phyloP scores from a whole-genome alignment of 37 sponge, comb jelly and placozoan species.

The Axinella damicornis region DNA sequence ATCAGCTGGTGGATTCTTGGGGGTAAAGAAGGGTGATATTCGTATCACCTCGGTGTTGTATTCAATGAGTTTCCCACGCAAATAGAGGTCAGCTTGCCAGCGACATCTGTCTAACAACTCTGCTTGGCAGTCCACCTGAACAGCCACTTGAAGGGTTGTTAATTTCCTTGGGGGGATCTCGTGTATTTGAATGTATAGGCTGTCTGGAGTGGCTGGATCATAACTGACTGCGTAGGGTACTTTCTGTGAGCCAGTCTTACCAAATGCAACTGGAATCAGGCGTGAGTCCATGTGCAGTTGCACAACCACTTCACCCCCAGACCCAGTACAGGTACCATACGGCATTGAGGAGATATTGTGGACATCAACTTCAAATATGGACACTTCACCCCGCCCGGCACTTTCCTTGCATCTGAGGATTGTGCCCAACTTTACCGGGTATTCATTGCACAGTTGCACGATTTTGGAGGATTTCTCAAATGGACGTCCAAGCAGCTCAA shows the following conservation, averaged over 20 bases:
- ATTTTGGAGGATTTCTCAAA: slow-evolving; percentile 38
- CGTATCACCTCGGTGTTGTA: slow-evolving; percentile 61
- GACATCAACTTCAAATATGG: slow-evolving; percentile 37
- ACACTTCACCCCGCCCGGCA: slow-evolving; percentile 55
- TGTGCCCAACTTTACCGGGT: slow-evolving; percentile 60
- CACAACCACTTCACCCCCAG: slow-evolving; percentile 65
- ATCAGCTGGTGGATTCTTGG: slow-evolving; percentile 63
- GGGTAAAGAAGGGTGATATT: slow-evolving; percentile 62
- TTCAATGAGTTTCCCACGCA: slow-evolving; percentile 77
- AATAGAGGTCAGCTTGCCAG: slow-evolving; percentile 72
- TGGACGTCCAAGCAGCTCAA: slow-evolving; percentile 67
- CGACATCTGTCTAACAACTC: slow-evolving; percentile 77
- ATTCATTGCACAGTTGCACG: slow-evolving; percentile 53
- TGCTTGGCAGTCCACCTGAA: slow-evolving; percentile 74
- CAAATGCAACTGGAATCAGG: slow-evolving; percentile 55
- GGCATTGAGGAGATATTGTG: slow-evolving; percentile 70
- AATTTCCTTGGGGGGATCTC: slow-evolving; percentile 59
- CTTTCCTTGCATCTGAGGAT: slow-evolving; percentile 30
- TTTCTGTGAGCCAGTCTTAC: not conserved
- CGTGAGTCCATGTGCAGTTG: slow-evolving; percentile 71
- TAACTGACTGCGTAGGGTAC: slow-evolving; percentile 58
- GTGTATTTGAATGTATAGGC: slow-evolving; percentile 56
- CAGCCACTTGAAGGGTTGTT: slow-evolving; percentile 27
- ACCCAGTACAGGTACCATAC: slow-evolving; percentile 56
- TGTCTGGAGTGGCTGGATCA: slow-evolving; percentile 66